Evolutionary conservation across 2,888 invertebrate species (phyloP).

Genomic region (Ophion obscuratus): DNA sequence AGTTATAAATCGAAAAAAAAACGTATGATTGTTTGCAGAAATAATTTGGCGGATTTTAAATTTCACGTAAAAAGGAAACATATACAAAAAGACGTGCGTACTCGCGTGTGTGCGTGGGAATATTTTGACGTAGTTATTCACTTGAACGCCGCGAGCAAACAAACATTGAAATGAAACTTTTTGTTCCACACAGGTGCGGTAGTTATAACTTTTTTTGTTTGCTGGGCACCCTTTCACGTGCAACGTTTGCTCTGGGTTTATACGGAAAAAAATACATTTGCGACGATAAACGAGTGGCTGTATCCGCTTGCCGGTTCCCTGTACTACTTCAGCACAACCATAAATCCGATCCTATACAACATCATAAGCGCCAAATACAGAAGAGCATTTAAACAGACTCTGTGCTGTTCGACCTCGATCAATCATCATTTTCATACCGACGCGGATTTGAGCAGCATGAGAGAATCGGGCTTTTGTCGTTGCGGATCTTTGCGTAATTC

Average conservation of each 20-base stretch:
- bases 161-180: not conserved
- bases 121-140: not conserved
- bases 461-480: slow-evolving; percentile 87
- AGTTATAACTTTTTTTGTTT: slow-evolving; percentile 95
- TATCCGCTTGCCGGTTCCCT: slow-evolving; percentile 91
- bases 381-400: slow-evolving; percentile 90
- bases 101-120: not conserved
- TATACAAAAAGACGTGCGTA: not conserved
- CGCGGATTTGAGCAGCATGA: slow-evolving; percentile 85
- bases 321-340: slow-evolving; percentile 88
- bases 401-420: slow-evolving; percentile 87
- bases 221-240: slow-evolving; percentile 98
- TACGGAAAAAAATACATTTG: slow-evolving; percentile 86
- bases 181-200: slow-evolving; percentile 90
- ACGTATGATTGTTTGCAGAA: not conserved
- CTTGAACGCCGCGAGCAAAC: not conserved
- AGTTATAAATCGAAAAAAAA: too few species aligned
- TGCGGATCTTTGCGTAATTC: slow-evolving; percentile 83
- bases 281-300: slow-evolving; percentile 90
- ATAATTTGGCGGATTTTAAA: not conserved
- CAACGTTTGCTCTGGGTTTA: slow-evolving; percentile 94
- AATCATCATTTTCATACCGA: slow-evolving; percentile 71
- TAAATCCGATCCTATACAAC: slow-evolving; percentile 94
- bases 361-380: slow-evolving; percentile 92
- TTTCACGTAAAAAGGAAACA: not conserved